Evolutionary conservation across 1,140 invertebrate species (phyloP).

Genomic region (Tetranychus cinnabarinus): DNA sequence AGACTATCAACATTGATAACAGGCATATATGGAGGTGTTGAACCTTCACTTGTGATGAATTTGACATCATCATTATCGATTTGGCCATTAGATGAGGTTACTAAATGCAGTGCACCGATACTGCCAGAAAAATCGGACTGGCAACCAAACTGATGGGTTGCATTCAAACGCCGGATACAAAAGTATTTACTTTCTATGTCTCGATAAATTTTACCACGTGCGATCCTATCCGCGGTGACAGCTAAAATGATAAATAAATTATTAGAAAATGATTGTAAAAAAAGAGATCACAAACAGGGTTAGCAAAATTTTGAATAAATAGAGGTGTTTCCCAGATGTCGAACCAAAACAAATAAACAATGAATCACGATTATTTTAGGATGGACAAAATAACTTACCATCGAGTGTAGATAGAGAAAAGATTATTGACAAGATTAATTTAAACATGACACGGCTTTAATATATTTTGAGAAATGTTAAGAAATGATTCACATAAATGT

Average conservation of each 20-base stretch:
- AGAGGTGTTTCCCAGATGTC: too few relatives aligned
- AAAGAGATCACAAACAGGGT: too few relatives aligned
- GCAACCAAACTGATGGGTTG: conserved; percentile 75
- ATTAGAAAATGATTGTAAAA: too few relatives aligned
- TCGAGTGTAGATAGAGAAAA: too few relatives aligned
- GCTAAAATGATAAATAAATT: background rate
- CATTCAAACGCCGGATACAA: conserved; percentile 68
- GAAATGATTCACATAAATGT: too few relatives aligned
- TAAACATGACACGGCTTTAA: too few relatives aligned
- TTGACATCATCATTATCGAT: conserved; percentile 31
- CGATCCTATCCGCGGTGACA: background rate
- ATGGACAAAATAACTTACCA: too few relatives aligned
- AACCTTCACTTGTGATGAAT: conserved; percentile 41
- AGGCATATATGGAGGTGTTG: conserved; percentile 22
- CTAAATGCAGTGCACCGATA: conserved; percentile 54
- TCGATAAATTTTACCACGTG: conserved; percentile 52
- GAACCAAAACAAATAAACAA: too few relatives aligned
- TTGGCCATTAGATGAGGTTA: conserved; percentile 17
- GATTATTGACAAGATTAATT: too few relatives aligned
- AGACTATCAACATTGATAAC: conserved; percentile 23
- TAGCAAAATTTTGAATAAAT: too few relatives aligned
- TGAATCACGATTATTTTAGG: too few relatives aligned
- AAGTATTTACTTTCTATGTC: conserved; percentile 38
- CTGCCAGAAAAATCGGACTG: conserved; percentile 42
- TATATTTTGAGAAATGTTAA: too few relatives aligned